phyloP scores from a whole-genome alignment of 2,113 vertebrate species.

The Sclerurus mexicanus region DNA sequence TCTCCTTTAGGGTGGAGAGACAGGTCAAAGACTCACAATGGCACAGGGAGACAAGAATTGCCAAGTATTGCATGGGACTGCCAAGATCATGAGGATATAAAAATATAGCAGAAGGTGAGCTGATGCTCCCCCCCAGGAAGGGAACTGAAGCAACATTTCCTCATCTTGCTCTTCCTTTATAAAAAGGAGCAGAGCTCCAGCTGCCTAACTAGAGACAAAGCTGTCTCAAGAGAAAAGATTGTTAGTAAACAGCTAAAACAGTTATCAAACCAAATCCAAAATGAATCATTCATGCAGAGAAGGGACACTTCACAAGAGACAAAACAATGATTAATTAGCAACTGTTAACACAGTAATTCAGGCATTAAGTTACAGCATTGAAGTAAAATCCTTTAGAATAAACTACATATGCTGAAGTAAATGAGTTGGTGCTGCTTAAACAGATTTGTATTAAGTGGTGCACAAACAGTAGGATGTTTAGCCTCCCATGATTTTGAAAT shows the following conservation, averaged over 20 bases:
- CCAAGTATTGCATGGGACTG: not conserved
- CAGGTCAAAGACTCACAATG: accelerated
- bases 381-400: constrained; percentile 37
- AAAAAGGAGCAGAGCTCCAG: not conserved
- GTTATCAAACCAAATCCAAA: constrained; percentile 42
- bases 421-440: constrained; percentile 17
- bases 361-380: constrained; percentile 9
- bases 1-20: not conserved
- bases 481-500: constrained; percentile 2
- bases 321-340: constrained; percentile 64
- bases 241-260: constrained; percentile 50
- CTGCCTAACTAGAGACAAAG: constrained; percentile 10
- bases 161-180: not conserved
- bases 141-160: not conserved
- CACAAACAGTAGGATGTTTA: constrained; percentile 11
- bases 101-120: not conserved
- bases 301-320: constrained; percentile 40
- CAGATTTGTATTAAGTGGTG: not conserved
- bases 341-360: constrained; percentile 36
- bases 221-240: constrained; percentile 29
- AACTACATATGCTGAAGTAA: constrained; percentile 10
- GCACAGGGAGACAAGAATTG: not conserved
- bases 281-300: constrained; percentile 32
- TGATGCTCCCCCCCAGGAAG: not conserved
- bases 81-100: not conserved